Base-by-base conservation (phyloP, 2,797 vertebrate species). In the Melanotaenia boesemani region DNA sequence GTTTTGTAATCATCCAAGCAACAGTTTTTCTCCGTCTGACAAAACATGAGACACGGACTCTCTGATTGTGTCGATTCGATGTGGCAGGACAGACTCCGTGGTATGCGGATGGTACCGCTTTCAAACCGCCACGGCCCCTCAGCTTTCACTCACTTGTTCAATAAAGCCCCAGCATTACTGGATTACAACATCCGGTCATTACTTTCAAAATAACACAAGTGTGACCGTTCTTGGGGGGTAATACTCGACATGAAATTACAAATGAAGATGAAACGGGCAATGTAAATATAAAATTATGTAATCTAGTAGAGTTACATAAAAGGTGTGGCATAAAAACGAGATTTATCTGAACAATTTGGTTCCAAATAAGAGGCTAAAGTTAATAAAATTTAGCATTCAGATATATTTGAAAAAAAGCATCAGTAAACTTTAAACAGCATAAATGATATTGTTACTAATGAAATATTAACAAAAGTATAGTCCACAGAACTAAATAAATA, bases 121-220 rank as follows among this genome's bases (percentile, higher is more conserved):
- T 76, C 59, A 48, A 73, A 85, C 54, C 66, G 44, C 67, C 8
- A 41, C 78, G 4, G 85, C 76, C 18, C 64, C 75, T 8, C 30
- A 36, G 82, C 58, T 75, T 76, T 76, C 67, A 70, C 78, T 81
- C 72, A 83, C 66, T 81, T 73, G 50, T 6, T 41, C 48, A 28
- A 50, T 34, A 82, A 79, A 0, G 0, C 0, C 0, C 12, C 11
- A 5, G 22, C 5, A 1, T 7, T 34, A 6, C 6, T 0, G 1
- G 4, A 16, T 0, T 0, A 0, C 0, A 0, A 67, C 63, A 58
- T 90, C 89, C 85, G 70, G 59, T 64, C 2, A 2, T 0, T 0
- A 1, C 63, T 67, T 88, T 85, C 90, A 88, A 1, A 89, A 85
- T 88, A 90, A 89, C 70, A 80, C 12, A 1, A 44, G 13, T 1